Conservation (phyloP, 64 coral and sea anemone genomes). For the Actinia equina region DNA sequence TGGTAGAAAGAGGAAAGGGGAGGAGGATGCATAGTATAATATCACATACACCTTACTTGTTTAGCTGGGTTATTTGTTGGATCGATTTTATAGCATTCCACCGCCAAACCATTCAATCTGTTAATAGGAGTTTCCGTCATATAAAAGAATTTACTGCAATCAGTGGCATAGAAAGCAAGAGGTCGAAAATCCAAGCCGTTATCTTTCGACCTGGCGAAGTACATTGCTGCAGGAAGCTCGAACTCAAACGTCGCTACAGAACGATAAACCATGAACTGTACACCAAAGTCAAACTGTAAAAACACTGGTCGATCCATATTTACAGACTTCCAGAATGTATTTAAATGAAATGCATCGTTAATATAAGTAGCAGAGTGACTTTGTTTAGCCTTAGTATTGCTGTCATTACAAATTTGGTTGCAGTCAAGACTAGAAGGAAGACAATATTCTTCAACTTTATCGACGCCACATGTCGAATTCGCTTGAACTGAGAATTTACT, state of each 20-base stretch:
- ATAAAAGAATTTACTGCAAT: slow-evolving; percentile 37
- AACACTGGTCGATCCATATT: slow-evolving; percentile 47
- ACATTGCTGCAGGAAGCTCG: slow-evolving; percentile 37
- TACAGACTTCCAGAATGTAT: slow-evolving; percentile 60
- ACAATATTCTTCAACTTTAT: slow-evolving; percentile 25
- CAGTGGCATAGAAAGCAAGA: slow-evolving; percentile 38
- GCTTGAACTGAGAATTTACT: slow-evolving; percentile 20
- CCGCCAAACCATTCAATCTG: slow-evolving; percentile 21
- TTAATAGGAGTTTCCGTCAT: slow-evolving; percentile 24
- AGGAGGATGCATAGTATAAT: no score
- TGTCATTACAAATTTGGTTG: slow-evolving; percentile 37
- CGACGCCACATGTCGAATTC: slow-evolving; percentile 49
- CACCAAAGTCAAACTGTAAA: slow-evolving; percentile 35
- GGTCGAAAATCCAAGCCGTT: slow-evolving; percentile 2
- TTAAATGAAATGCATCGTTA: neutral
- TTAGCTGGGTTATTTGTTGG: neutral
- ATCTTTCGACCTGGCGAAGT: slow-evolving; percentile 52
- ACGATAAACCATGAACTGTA: slow-evolving; percentile 28
- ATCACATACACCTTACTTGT: slow-evolving; percentile 21
- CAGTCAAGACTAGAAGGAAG: neutral
- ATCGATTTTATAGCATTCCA: slow-evolving; percentile 50
- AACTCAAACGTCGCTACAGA: slow-evolving; percentile 37
- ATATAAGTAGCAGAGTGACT: slow-evolving; percentile 30
- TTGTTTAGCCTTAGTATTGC: neutral
- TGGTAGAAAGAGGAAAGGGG: no score